phyloP scores from a whole-genome alignment of 1,140 invertebrate species.

The Cylas formicarius region DNA sequence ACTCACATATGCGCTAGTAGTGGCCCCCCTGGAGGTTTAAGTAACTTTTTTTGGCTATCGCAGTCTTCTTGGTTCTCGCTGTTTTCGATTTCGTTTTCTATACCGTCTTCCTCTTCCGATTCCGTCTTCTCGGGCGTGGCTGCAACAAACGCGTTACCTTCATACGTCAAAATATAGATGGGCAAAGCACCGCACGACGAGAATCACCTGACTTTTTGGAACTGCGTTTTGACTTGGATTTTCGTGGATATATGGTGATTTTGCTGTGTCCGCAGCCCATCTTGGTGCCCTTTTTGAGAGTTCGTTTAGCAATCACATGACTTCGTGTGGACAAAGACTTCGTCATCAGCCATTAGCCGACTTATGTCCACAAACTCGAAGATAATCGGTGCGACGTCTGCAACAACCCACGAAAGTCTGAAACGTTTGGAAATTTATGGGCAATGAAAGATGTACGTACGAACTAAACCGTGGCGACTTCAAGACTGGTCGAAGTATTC shows the following conservation, averaged over 20 bases:
- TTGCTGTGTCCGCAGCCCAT: conserved; percentile 57
- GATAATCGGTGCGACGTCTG: no score
- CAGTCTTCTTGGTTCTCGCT: conserved; percentile 27
- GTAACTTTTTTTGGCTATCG: conserved; percentile 31
- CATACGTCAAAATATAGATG: neutral
- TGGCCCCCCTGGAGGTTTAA: conserved; percentile 40
- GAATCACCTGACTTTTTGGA: conserved; percentile 44
- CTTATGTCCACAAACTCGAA: no score
- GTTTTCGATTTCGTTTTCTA: conserved; percentile 25
- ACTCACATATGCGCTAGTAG: conserved; percentile 46
- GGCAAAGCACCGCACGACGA: neutral
- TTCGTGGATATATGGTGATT: conserved; percentile 51
- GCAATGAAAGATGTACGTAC: no score
- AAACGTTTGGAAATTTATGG: no score
- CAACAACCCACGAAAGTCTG: no score
- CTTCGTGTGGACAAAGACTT: no score
- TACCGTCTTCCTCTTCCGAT: conserved; percentile 28
- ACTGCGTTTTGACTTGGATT: conserved; percentile 48
- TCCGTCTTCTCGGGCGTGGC: conserved; percentile 29
- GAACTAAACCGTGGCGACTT: no score
- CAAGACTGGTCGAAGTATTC: no score
- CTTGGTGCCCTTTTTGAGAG: neutral
- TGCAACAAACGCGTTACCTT: conserved; percentile 17
- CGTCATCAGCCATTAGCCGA: no score
- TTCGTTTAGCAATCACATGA: no score